Conservation (phyloP, 2,888 invertebrate species). For the Anthophora plumipes region DNA sequence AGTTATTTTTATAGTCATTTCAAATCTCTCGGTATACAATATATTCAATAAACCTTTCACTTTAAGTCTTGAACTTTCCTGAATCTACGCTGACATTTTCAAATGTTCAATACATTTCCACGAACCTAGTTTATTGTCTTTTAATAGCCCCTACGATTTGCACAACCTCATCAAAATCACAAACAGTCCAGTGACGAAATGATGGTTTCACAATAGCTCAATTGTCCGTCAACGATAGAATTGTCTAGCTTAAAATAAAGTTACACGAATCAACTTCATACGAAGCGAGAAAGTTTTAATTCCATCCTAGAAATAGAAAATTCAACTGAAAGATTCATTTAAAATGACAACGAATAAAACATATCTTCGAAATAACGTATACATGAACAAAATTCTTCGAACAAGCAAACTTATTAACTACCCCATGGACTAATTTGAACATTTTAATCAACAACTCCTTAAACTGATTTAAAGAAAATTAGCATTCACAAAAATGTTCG, state of each 20-base stretch:
- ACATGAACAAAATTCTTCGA: neutral
- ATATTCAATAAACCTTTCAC: neutral
- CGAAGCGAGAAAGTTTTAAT: neutral
- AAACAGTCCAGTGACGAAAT: neutral
- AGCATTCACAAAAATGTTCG: too few species aligned
- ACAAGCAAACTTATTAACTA: too few species aligned
- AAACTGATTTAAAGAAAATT: too few species aligned
- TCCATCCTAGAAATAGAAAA: neutral
- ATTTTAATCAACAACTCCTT: too few species aligned
- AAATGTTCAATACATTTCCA: neutral
- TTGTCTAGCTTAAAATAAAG: too few species aligned
- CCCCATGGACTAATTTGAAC: too few species aligned
- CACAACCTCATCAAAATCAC: neutral
- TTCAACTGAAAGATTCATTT: neutral
- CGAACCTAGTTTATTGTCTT: neutral
- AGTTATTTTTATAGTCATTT: neutral
- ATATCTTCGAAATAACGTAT: neutral
- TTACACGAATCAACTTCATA: neutral
- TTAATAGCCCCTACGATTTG: neutral
- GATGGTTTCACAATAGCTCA: neutral
- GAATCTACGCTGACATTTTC: slow-evolving; percentile 2
- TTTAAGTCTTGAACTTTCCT: neutral
- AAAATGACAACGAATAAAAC: neutral
- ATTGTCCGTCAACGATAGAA: neutral
- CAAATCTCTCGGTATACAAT: neutral